Evolutionary conservation across 2,888 invertebrate species (phyloP), one percentile per base, ranked within the genome.

Genomic region (Dryobota labecula): DNA sequence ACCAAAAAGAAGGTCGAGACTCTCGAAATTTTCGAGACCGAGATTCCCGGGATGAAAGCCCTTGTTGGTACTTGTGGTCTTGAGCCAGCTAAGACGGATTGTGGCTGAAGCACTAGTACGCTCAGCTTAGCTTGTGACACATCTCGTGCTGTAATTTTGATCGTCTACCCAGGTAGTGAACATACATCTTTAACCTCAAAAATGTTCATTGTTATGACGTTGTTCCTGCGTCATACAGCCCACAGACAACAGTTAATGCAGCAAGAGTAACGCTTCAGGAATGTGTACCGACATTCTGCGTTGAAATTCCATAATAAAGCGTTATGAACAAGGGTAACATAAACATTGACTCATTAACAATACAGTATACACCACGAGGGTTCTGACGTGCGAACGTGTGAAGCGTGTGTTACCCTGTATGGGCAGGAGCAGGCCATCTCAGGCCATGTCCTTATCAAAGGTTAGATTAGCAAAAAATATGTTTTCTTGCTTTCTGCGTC

Each of bases 281-380:
- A 84, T 86, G 86, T 76, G 56, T 63, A 18, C 70, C 65, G 65
- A 54, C 58, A 66, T 63, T 63, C 53, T 54, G 62, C 53, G 72
- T 73, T 72, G 57, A 72, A 83, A 76, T 51, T 66, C 68, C 64
- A 74, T 76, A 86, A 77, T 78, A 73, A 64, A 69, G 75, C 70
- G 51, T 73, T 69, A 73, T 84, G 66, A 69, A 73, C 70, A 68
- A 70, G 70, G 62, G 72, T 58, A 73, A 73, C 69, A 74, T 85
- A 87, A 85, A 87, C 87, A 85, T 76, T 87, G 87, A 87, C 70
- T 86, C 87, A 87, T 76, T 69, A 53, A 36, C 67, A 54, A 47
- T 43, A 69, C 49, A 41, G 41, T 43, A 24, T 53, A 38, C 62
- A 71, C 70, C 71, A 71, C 80, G 80, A 77, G 80, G 75, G 57